Conservation (phyloP, 2,797 vertebrate genomes). For the Neoniphon sammara region DNA sequence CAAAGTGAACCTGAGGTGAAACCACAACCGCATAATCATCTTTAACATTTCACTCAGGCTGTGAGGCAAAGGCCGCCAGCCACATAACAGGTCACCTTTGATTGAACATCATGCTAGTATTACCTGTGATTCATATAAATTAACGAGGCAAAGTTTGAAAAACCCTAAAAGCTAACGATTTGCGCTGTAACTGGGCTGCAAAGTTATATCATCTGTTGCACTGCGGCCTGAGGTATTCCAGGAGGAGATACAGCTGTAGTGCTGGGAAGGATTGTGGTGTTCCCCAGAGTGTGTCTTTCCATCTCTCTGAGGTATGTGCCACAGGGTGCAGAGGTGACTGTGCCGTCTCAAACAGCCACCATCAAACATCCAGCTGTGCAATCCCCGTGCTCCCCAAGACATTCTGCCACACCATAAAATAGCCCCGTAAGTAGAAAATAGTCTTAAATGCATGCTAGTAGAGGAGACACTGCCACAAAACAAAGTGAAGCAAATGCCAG, state of each 20-base stretch:
- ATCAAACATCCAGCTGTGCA: conserved; percentile 75
- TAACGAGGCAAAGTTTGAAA: conserved; percentile 52
- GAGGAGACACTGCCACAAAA: conserved; percentile 78
- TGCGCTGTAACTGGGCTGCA: conserved; percentile 43
- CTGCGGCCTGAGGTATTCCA: conserved; percentile 29
- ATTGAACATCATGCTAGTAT: conserved; percentile 56
- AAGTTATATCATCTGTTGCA: conserved; percentile 53
- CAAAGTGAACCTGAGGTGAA: conserved; percentile 75
- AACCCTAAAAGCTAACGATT: conserved; percentile 40
- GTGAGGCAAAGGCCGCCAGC: conserved; percentile 56
- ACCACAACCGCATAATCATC: conserved; percentile 77
- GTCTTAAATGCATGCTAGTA: conserved; percentile 73
- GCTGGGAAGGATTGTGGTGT: conserved; percentile 54
- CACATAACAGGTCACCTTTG: conserved; percentile 73
- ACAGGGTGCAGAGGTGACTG: conserved; percentile 72
- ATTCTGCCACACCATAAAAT: conserved; percentile 68
- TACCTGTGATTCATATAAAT: conserved; percentile 70
- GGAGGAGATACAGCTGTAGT: conserved; percentile 43
- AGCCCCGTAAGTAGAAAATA: conserved; percentile 72
- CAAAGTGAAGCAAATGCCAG: conserved; percentile 76
- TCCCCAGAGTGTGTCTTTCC: conserved; percentile 43
- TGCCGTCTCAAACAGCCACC: conserved; percentile 50
- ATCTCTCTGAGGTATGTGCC: conserved; percentile 67
- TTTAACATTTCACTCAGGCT: conserved; percentile 69
- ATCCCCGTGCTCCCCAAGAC: conserved; percentile 62